Base-by-base conservation (phyloP, 2,113 vertebrate genomes). In the Falcunculus frontatus region DNA sequence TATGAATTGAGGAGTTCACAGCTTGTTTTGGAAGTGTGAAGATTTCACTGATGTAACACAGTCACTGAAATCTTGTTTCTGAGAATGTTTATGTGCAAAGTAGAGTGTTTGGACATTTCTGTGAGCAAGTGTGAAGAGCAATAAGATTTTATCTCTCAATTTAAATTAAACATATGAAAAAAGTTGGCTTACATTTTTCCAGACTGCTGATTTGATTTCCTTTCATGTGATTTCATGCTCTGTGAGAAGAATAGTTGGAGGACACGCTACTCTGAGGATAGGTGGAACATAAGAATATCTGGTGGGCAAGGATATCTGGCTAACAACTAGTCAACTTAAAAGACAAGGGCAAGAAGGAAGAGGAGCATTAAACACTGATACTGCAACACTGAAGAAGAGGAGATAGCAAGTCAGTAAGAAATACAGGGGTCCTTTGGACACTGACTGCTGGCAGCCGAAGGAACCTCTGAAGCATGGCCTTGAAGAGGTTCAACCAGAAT, bases 71-170 rank as follows among this genome's bases (percentile, higher is more conserved):
- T 91, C 74, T 87, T 73, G 41, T 79, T 93, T 87, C 57, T 73
- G 20, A 41, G 42, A 56, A 75, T 82, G 81, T 91, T 96, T 91
- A 69, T 69, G 53, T 81, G 85, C 27, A 39, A 78, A 82, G 27
- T 18, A 84, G 41, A 73, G 30, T 93, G 69, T 95, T 96, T 96
- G 67, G 94, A 83, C 53, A 62, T 73, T 79, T 93, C 63, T 93
- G 25, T 85, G 73, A 85, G 50, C 1, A 2, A 19, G 41, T 53
- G 72, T 87, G 78, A 96, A 95, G 27, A 89, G 50, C 57, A 85
- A 76, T 62, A 89, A 49, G 57, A 85, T 95, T 94, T 94, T 77
- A 41, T 73, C 56, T 78, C 60, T 92, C 37, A 16, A 3, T 77
- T 89, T 55, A 77, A 85, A 70, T 69, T 62, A 80, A 84, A 62